Evolutionary conservation across 2,888 invertebrate genomes (phyloP).

Genomic region (Electrophaes corylata): DNA sequence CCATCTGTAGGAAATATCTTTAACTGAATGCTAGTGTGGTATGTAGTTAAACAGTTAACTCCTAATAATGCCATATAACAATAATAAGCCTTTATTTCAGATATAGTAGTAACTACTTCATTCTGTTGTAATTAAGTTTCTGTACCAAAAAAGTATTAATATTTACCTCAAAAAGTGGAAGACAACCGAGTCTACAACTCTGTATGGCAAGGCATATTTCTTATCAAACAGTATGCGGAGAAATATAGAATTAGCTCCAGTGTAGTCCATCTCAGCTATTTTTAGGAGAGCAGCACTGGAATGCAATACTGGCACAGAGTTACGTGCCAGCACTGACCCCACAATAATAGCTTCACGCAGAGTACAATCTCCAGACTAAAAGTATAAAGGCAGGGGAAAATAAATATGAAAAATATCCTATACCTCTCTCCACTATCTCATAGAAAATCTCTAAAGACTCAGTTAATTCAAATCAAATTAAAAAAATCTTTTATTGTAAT

Average conservation of each 20-base stretch:
- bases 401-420: not conserved
- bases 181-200: constrained; percentile 97
- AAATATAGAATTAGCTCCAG: constrained; percentile 97
- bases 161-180: constrained; percentile 94
- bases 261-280: constrained; percentile 98
- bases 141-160: not conserved
- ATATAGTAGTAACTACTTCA: too few relatives aligned
- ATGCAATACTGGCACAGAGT: constrained; percentile 97
- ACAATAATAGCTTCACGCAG: constrained; percentile 97
- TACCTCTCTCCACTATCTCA: too few relatives aligned
- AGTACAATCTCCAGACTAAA: constrained; percentile 95
- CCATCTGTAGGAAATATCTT: too few relatives aligned
- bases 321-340: constrained; percentile 95
- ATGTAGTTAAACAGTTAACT: too few relatives aligned
- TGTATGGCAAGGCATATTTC: constrained; percentile 97
- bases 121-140: too few relatives aligned
- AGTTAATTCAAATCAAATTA: not conserved
- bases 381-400: constrained; percentile 21
- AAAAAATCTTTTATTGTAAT: too few relatives aligned
- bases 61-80: too few relatives aligned
- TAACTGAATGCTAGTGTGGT: too few relatives aligned
- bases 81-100: too few relatives aligned
- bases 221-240: constrained; percentile 97
- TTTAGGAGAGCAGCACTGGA: constrained; percentile 97
- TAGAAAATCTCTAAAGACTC: too few relatives aligned